Evolutionary conservation across 1,140 invertebrate genomes (phyloP), one percentile per base, ranked within the genome.

Genomic region (Holcopasites calliopsidis): DNA sequence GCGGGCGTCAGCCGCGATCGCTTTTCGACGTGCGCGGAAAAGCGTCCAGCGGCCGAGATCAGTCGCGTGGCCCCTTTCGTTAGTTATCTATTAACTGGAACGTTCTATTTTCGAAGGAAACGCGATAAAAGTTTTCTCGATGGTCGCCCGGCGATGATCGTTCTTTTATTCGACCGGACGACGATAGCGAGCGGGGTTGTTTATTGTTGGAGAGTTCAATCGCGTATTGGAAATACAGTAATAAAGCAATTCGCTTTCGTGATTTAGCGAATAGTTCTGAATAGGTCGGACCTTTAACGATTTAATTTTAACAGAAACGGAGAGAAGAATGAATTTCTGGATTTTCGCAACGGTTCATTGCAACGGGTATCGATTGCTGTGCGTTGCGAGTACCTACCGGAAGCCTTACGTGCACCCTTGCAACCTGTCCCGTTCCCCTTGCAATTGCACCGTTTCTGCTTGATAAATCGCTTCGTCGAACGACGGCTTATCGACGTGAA

Each of bases 1-100:
- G 85, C 79, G 82, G 79, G 44, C 44, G 16, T 47, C 31, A 47
- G 61, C 31, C 55, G 60, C 54, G 33, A 66, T 58, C 75, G 81
- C 55, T 80, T 70, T 44, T 31, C 33, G 40, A 82, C 65, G 62
- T 66, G 62, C 64, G 62, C 74, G 10, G 52, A 10, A n/a, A n/a
- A n/a, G n/a, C 64, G 55, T 50, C 35, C 42, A 33, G 18, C 21
- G 18, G 33, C 50, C n/a, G 11, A 18, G 44, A 40, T 72, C 44
- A n/a, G 57, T 33, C 57, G 78, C 31, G 69, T 64, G 58, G 47
- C 70, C 44, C 23, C 5, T 50, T 38, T 71, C 21, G n/a, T 38
- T 50, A 6, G 16, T 52, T 65, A 31, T 26, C 21, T n/a, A n/a
- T n/a, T n/a, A n/a, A 4, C 7, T 31, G 18, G 60, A 47, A 10